Evolutionary conservation across 1,140 invertebrate genomes (phyloP).

Genomic region (Drosophila subobscura): DNA sequence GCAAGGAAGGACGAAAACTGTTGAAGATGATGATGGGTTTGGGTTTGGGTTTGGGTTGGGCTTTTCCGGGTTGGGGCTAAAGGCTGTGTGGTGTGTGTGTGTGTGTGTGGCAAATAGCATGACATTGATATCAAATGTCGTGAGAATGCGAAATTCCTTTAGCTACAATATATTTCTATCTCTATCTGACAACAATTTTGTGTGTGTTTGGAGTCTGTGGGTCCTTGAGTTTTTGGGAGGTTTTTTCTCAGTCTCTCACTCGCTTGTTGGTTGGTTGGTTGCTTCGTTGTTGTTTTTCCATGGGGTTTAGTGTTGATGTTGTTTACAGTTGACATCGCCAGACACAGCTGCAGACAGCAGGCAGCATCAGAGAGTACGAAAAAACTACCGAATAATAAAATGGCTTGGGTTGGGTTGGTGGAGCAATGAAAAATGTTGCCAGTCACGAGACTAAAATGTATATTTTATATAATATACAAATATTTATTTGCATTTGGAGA

Average conservation of each 20-base stretch:
- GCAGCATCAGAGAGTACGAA: not conserved
- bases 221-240: slow-evolving; percentile 15
- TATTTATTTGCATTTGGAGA: too few relatives aligned
- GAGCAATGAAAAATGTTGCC: not conserved
- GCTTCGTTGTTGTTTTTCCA: slow-evolving; percentile 26
- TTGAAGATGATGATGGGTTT: slow-evolving; percentile 29
- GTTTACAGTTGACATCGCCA: slow-evolving; percentile 79
- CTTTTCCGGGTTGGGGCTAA: too few relatives aligned
- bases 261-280: slow-evolving; percentile 10
- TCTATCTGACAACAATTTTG: slow-evolving; percentile 23
- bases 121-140: slow-evolving; percentile 81
- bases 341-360: slow-evolving; percentile 77
- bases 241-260: too few relatives aligned
- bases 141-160: slow-evolving; percentile 60
- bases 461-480: too few relatives aligned
- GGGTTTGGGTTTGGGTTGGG: too few relatives aligned
- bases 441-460: too few relatives aligned
- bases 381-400: slow-evolving; percentile 19
- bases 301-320: slow-evolving; percentile 58
- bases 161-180: slow-evolving; percentile 15
- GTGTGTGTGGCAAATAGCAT: slow-evolving; percentile 63
- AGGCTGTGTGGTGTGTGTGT: too few relatives aligned
- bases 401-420: not conserved
- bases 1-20: slow-evolving; percentile 26
- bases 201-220: slow-evolving; percentile 45